phyloP scores from a whole-genome alignment of 1,140 invertebrate genomes.

The Platorchestia sp. region DNA sequence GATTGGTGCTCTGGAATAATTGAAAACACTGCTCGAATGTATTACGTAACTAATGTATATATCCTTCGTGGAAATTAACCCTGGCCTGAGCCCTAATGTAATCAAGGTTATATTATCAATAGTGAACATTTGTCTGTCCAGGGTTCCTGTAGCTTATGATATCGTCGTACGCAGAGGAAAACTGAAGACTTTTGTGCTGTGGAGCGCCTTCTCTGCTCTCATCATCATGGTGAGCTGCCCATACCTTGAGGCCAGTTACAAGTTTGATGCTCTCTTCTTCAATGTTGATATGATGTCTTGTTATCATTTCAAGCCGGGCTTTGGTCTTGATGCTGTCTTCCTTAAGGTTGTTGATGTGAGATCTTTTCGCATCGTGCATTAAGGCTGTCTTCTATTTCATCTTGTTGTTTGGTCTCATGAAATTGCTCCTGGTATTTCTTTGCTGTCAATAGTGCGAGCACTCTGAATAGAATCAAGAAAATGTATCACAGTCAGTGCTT shows the following conservation, averaged over 20 bases:
- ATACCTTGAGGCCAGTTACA: too few species aligned
- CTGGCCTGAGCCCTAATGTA: not conserved
- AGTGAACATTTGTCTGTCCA: slow-evolving; percentile 68
- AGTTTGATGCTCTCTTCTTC: not conserved
- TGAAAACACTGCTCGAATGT: not conserved
- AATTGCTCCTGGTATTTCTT: too few species aligned
- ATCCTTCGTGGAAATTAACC: not conserved
- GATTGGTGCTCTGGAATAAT: not conserved
- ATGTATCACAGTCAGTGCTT: too few species aligned
- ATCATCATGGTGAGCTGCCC: slow-evolving; percentile 68
- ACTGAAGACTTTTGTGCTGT: slow-evolving; percentile 80
- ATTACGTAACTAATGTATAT: not conserved
- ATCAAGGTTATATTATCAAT: not conserved
- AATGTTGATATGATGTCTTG: slow-evolving; percentile 70
- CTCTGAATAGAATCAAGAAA: too few species aligned
- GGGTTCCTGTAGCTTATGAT: slow-evolving; percentile 89
- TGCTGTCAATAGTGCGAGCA: not conserved
- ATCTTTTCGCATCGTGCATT: not conserved
- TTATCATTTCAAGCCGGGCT: not conserved
- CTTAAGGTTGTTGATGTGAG: not conserved
- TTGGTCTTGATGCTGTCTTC: slow-evolving; percentile 67
- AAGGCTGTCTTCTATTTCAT: too few species aligned
- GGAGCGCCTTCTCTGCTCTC: slow-evolving; percentile 79
- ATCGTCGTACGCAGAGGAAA: slow-evolving; percentile 81
- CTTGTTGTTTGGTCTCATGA: too few species aligned